These are phyloP conservation scores for Cyanoramphus novaezelandiae DNA, from an alignment of 2,113 vertebrate genomes.

Conservation along the genomic window DNA sequence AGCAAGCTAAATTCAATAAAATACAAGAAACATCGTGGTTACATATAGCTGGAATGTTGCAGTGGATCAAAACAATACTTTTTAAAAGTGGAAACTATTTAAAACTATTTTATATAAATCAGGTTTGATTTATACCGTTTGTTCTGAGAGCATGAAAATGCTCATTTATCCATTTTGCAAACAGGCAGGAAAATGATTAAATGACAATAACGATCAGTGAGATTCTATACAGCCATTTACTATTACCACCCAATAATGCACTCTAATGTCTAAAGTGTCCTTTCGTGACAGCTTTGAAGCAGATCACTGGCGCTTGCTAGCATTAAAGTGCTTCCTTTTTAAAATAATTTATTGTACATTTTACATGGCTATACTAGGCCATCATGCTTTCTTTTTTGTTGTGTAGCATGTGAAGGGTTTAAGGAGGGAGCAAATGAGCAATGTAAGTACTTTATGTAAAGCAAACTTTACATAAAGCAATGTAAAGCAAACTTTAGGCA, in stretches of 20 bases:
- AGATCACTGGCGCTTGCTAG: background rate
- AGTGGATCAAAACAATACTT: background rate
- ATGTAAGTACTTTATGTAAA: background rate
- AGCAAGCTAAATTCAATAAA: background rate
- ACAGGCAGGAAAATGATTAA: background rate
- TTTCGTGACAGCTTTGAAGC: background rate
- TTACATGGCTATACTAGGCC: background rate
- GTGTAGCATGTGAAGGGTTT: background rate
- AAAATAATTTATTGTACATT: background rate
- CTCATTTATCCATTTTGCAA: background rate
- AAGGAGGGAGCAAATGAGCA: background rate
- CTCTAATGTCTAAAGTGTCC: conserved; percentile 36
- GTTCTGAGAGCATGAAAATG: background rate
- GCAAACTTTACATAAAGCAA: too few relatives aligned
- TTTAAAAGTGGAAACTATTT: background rate
- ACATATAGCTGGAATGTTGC: background rate
- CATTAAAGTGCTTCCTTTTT: background rate
- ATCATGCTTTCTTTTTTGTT: background rate
- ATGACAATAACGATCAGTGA: background rate
- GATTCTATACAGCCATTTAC: conserved; percentile 28
- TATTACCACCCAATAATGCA: background rate
- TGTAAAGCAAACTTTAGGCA: background rate
- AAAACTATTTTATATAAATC: background rate
- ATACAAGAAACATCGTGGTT: background rate
- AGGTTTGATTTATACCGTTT: background rate